Evolutionary conservation across 35 echinoderm and acorn worm species (phyloP).

Genomic region (Diadema setosum): DNA sequence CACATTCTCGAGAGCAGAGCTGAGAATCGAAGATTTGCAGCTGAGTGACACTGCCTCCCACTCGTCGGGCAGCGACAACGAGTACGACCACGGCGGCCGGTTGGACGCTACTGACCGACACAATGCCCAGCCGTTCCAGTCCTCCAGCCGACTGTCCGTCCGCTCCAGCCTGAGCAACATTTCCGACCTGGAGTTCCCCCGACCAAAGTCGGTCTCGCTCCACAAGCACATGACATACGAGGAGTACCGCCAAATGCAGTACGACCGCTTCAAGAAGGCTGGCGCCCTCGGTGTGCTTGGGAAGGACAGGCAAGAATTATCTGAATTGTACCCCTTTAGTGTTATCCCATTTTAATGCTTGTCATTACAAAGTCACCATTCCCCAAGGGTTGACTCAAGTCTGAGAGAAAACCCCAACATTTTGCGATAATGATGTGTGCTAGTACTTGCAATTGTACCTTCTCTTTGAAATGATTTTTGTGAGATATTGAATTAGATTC

Average conservation of each 20-base stretch:
- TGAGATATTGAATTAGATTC: too few species aligned
- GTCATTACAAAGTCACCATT: too few species aligned
- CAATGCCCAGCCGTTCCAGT: neutral
- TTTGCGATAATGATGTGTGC: too few species aligned
- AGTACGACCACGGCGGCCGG: neutral
- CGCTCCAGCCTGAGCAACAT: constrained; percentile 48
- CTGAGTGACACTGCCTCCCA: constrained; percentile 52
- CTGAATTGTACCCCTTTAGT: too few species aligned
- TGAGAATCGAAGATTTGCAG: constrained; percentile 76
- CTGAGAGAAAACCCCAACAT: too few species aligned
- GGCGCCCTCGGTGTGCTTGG: constrained; percentile 87
- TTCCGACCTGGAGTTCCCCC: constrained; percentile 83
- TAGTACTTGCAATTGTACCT: too few species aligned
- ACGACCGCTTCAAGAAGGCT: constrained; percentile 95
- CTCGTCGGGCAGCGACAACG: constrained; percentile 73
- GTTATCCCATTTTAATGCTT: too few species aligned
- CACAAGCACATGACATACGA: constrained; percentile 91
- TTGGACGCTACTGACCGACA: constrained; percentile 3
- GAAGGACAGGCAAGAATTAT: constrained; percentile 80
- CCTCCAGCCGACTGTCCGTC: constrained; percentile 43
- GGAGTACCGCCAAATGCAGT: constrained; percentile 88
- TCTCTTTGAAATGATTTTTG: too few species aligned
- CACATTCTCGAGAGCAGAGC: too few species aligned
- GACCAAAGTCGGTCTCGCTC: constrained; percentile 84
- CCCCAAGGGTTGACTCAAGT: too few species aligned